Conservation (phyloP, 2,888 invertebrate genomes). For the Coenonympha arcania region DNA sequence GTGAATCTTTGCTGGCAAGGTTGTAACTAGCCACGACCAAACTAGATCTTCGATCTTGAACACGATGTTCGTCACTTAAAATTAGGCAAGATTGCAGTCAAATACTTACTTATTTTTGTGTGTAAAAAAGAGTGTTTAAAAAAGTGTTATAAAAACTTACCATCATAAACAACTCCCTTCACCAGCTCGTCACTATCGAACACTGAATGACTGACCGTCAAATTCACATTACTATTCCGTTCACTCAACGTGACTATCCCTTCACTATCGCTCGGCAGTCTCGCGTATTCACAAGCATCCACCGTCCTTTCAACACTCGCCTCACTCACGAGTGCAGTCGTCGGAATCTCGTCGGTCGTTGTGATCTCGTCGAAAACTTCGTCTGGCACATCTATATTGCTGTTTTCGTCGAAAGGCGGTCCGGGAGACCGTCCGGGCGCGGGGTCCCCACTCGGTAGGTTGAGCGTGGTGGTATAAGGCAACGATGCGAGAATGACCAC, state of each 20-base stretch:
- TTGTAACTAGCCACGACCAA: too few species aligned
- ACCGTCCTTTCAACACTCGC: constrained; percentile 37
- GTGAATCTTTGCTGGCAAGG: too few species aligned
- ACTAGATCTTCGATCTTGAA: too few species aligned
- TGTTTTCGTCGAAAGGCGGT: constrained; percentile 55
- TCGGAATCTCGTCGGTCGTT: constrained; percentile 37
- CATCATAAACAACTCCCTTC: constrained; percentile 72
- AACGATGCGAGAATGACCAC: constrained; percentile 51
- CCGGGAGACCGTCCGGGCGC: constrained; percentile 79
- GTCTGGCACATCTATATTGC: constrained; percentile 31
- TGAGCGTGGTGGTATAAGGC: constrained; percentile 60
- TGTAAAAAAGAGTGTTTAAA: too few species aligned
- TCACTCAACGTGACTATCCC: constrained; percentile 58
- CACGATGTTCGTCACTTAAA: too few species aligned
- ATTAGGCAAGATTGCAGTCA: too few species aligned
- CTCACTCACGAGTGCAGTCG: constrained; percentile 43
- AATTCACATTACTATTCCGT: constrained; percentile 61
- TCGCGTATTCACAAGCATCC: constrained; percentile 61
- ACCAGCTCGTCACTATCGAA: constrained; percentile 70
- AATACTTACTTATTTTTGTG: too few species aligned
- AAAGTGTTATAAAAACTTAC: constrained; percentile 65
- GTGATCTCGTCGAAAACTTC: constrained; percentile 48
- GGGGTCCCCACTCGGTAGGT: constrained; percentile 75
- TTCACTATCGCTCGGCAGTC: constrained; percentile 60
- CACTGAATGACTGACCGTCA: constrained; percentile 67